Conservation (phyloP, 2,113 vertebrate genomes). For the Zapus hudsonius region DNA sequence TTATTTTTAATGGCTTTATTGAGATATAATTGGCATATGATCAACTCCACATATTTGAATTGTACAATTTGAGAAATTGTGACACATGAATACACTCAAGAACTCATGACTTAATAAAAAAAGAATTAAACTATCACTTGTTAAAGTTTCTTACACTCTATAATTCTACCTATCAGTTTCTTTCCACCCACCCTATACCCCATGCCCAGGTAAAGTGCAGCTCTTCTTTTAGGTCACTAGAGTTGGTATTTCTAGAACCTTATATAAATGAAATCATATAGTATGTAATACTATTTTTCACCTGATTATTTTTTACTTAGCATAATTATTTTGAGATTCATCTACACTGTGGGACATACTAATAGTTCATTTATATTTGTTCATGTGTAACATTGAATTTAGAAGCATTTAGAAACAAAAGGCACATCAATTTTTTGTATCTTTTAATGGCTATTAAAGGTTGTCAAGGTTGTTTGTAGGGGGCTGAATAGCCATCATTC, state of each 20-base stretch:
- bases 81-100: neutral
- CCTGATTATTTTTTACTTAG: neutral
- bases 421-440: too few species aligned
- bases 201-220: neutral
- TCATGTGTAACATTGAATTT: neutral
- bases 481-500: neutral
- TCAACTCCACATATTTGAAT: neutral
- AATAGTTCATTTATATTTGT: neutral
- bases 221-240: neutral
- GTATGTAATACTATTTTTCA: neutral
- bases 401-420: neutral
- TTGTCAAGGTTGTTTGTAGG: neutral
- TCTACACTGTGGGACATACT: neutral
- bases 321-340: constrained; percentile 11
- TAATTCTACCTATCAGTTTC: neutral
- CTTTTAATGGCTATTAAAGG: neutral
- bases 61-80: constrained; percentile 24
- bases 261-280: neutral
- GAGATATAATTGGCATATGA: neutral
- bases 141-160: neutral
- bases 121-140: neutral
- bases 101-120: neutral
- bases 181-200: neutral
- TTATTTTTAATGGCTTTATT: neutral
- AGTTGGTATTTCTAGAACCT: constrained; percentile 42